A percentile compares a stretch with the other conserved stretches of the same genome.
Evolutionary conservation across 2,797 vertebrate genomes (phyloP).

Genomic region (Tamandua tetradactyla): DNA sequence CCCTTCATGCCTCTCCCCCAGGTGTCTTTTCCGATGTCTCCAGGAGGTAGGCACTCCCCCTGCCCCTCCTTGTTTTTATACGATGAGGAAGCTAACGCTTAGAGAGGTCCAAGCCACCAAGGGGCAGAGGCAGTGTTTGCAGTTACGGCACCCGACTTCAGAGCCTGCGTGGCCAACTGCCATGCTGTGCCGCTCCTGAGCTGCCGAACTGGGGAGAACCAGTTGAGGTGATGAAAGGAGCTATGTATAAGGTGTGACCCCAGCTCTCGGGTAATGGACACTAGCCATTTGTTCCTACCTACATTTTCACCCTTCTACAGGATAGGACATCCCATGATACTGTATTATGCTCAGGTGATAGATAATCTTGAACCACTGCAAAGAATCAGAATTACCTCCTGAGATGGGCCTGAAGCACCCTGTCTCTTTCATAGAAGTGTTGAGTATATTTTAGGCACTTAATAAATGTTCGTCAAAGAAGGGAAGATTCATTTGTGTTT

Average conservation of each 20-base stretch:
- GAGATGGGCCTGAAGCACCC: background rate
- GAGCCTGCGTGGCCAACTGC: accelerated
- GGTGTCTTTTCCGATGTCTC: background rate
- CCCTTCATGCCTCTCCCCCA: background rate
- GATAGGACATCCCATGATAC: background rate
- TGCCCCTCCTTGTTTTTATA: background rate
- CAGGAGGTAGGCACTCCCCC: no score
- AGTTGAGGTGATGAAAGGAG: no score
- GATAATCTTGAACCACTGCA: background rate
- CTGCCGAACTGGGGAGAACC: accelerated
- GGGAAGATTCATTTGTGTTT: background rate
- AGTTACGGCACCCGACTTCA: accelerated
- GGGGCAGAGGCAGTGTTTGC: background rate
- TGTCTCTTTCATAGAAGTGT: background rate
- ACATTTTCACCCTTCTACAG: background rate
- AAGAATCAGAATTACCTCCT: background rate
- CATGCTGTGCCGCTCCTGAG: background rate
- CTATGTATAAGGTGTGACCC: background rate
- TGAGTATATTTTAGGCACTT: background rate
- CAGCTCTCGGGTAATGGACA: accelerated
- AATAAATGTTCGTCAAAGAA: background rate
- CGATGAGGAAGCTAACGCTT: background rate
- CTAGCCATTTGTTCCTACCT: background rate
- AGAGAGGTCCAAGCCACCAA: background rate
- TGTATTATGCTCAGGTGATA: background rate